Evolutionary conservation across 2,113 vertebrate genomes (phyloP).

Genomic region (Tragelaphus buxtoni): DNA sequence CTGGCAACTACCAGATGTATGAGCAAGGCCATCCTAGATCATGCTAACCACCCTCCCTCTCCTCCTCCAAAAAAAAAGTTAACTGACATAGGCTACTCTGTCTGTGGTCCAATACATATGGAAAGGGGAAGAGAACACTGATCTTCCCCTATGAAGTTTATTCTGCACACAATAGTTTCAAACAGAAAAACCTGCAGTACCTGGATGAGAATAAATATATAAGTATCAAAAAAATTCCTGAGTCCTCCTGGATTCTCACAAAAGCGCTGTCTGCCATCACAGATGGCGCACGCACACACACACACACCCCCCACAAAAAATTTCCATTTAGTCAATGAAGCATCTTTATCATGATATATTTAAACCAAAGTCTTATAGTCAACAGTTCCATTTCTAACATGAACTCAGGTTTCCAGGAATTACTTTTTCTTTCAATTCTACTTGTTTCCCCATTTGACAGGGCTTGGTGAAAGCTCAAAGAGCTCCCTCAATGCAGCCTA

Average conservation of each 20-base stretch:
- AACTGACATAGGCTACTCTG: slow-evolving; percentile 2
- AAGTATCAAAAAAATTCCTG: slow-evolving; percentile 33
- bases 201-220: slow-evolving; percentile 46
- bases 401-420: slow-evolving; percentile 41
- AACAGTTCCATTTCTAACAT: slow-evolving; percentile 43
- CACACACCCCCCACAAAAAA: neutral
- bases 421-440: slow-evolving; percentile 38
- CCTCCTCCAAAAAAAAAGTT: neutral
- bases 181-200: slow-evolving; percentile 56
- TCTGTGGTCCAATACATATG: neutral
- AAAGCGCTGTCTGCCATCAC: slow-evolving; percentile 63
- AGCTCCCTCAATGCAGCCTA: slow-evolving; percentile 36
- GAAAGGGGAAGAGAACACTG: neutral
- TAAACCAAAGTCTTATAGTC: slow-evolving; percentile 48
- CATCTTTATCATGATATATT: slow-evolving; percentile 60
- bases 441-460: neutral
- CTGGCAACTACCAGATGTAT: neutral
- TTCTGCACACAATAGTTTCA: neutral
- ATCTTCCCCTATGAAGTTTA: slow-evolving; percentile 9
- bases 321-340: slow-evolving; percentile 54
- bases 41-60: neutral
- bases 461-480: slow-evolving; percentile 23
- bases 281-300: slow-evolving; percentile 29
- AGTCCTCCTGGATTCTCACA: slow-evolving; percentile 54
- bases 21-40: neutral